phyloP scores from a whole-genome alignment of 1,140 invertebrate species.

The Marisa cornuarietis region DNA sequence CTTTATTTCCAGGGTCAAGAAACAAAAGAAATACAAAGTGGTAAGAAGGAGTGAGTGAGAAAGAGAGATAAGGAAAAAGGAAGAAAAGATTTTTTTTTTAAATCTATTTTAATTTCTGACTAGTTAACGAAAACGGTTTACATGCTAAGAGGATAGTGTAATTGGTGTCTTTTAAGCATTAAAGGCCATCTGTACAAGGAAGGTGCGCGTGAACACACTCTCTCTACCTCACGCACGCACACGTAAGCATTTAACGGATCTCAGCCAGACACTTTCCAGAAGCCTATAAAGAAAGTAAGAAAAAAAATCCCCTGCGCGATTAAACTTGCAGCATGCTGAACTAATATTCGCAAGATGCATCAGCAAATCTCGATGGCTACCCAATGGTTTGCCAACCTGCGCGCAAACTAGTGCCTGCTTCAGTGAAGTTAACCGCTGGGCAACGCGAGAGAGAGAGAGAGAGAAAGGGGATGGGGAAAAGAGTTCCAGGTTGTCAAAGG shows the following conservation, averaged over 20 bases:
- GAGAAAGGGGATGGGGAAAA: conserved; percentile 2
- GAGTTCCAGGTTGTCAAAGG: not conserved
- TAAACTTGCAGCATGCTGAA: not conserved
- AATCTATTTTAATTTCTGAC: too few relatives aligned
- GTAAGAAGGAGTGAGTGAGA: not conserved
- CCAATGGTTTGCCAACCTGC: not conserved
- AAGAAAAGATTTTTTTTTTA: not conserved
- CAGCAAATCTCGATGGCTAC: too few relatives aligned
- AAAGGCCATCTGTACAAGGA: too few relatives aligned
- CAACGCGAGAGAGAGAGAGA: not conserved
- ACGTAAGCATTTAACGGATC: not conserved
- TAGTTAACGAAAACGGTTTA: too few relatives aligned
- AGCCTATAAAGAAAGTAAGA: not conserved
- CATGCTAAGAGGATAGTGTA: too few relatives aligned
- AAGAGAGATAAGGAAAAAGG: not conserved
- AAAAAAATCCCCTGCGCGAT: not conserved
- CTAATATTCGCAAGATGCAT: not conserved
- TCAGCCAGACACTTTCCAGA: not conserved
- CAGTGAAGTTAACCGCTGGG: not conserved
- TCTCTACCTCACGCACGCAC: not conserved
- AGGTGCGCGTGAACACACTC: not conserved
- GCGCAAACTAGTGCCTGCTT: too few relatives aligned
- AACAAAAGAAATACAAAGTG: too few relatives aligned
- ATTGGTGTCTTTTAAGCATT: too few relatives aligned
- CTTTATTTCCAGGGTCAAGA: too few relatives aligned